Conservation (phyloP, 2,888 invertebrate genomes). For the Tipula unca region DNA sequence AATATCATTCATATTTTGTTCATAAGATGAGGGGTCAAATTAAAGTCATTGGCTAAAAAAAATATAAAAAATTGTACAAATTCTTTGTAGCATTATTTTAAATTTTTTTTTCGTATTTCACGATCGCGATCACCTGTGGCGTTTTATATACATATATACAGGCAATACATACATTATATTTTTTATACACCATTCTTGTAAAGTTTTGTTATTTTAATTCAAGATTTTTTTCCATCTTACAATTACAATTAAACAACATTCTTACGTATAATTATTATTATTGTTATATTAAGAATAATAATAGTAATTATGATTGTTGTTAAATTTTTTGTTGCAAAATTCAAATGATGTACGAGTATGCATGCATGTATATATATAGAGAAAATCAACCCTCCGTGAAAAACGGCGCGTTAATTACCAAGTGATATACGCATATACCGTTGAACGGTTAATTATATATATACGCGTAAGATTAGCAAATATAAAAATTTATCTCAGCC, state of each 20-base stretch:
- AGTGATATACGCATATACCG: background rate
- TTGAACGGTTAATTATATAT: background rate
- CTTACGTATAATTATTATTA: background rate
- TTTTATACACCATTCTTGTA: background rate
- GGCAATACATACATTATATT: background rate
- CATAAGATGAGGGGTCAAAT: slow-evolving; percentile 2
- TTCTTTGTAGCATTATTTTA: background rate
- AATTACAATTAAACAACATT: background rate
- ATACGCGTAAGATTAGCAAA: background rate
- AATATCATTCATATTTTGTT: background rate
- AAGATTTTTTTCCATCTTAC: background rate
- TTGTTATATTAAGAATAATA: background rate
- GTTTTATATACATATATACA: background rate
- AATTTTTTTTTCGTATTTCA: background rate
- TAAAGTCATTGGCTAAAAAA: slow-evolving; percentile 16
- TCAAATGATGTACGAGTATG: too few species aligned
- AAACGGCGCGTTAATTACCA: background rate
- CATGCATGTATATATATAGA: background rate
- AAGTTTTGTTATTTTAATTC: background rate
- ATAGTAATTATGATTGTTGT: background rate
- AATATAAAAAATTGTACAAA: background rate
- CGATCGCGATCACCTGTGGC: slow-evolving; percentile 17
- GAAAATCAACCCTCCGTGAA: background rate
- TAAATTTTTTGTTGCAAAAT: background rate
- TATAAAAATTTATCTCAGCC: background rate